Base-by-base conservation (phyloP, 1,140 invertebrate genomes). In the Drosophila bipectinata region DNA sequence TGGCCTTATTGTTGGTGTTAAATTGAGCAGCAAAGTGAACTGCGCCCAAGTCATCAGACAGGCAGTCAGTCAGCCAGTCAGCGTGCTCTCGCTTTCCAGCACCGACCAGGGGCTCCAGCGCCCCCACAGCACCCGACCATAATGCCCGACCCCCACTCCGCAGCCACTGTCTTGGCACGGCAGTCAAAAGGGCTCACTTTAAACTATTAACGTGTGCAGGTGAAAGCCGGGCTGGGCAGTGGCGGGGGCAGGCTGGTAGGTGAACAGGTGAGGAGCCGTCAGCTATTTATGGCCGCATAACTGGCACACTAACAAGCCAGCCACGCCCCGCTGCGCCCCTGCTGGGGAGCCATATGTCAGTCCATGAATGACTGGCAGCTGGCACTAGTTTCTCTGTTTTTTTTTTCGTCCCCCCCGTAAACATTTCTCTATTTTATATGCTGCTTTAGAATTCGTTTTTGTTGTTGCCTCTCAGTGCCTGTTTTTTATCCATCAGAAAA, bases 271-370 rank as follows among this genome's bases (percentile, higher is more conserved):
- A 69, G 64, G 41, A 71, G 67, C 55, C 62, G 63, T 73, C 73
- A 87, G 83, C 83, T 87, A 88, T 87, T 87, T 87, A 87, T 79
- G 83, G 62, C 47, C 69, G 41, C 82, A 85, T 87, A 87, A 85
- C 81, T 82, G 75, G 82, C 71, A 82, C 83, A 82, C 74, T 71
- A 78, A 81, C 77, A 68, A 57, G 58, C 57, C 48, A 6, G 45
- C n/a, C 52, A 44, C 44, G 15, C 47, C 45, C 58, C 51, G 37
- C 32, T 37, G 28, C 63, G 63, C 51, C 66, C 37, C 64, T 67
- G 67, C 37, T 44, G 49, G 59, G 57, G 54, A 49, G 64, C 56
- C 82, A 78, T 87, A 85, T 88, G 81, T 87, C 78, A 87, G 82
- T 72, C 64, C 45, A 49, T 85, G 82, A 87, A 78, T 68, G 69